Percentiles rank a stretch among this genome's conserved stretches.
Evolutionary conservation across 2,797 vertebrate species (phyloP).

Genomic region (Typhlichthys eigenmanni): DNA sequence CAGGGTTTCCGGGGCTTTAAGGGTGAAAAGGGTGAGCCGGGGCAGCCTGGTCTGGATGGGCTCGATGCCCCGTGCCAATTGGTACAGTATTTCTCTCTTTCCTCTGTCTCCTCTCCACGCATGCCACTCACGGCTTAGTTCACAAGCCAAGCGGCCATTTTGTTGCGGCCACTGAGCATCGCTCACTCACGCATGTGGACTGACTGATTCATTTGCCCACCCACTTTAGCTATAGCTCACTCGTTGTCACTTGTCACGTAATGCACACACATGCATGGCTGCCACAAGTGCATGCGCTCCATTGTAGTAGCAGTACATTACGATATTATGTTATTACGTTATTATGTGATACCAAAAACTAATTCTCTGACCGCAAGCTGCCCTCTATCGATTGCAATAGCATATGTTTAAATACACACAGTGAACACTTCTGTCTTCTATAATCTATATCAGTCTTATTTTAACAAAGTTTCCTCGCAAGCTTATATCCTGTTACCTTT

Average conservation of each 20-base stretch:
- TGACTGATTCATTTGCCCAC: not conserved
- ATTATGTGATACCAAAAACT: conserved; percentile 34
- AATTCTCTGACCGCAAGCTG: conserved; percentile 64
- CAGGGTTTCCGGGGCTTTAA: conserved; percentile 99
- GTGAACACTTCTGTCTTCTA: conserved; percentile 4
- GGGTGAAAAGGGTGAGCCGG: conserved; percentile 99
- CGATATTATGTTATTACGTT: not conserved
- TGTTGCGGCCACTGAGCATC: conserved; percentile 52
- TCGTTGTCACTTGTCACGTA: not conserved
- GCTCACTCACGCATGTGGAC: conserved; percentile 30
- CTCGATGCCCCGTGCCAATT: conserved; percentile 99
- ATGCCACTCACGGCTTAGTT: conserved; percentile 77
- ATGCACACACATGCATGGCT: conserved; percentile 1
- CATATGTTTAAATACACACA: conserved; percentile 13
- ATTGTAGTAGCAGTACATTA: conserved; percentile 1
- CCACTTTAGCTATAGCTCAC: conserved; percentile 1
- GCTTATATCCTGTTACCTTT: conserved; percentile 34
- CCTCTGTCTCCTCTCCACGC: conserved; percentile 85
- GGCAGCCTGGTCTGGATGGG: conserved; percentile 99
- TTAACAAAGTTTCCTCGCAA: conserved; percentile 51
- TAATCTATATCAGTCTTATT: not conserved
- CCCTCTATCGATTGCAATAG: conserved; percentile 39
- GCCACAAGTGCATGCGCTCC: not conserved
- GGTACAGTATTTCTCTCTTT: conserved; percentile 99
- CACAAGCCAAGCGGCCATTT: conserved; percentile 8